Evolutionary conservation across 1,140 invertebrate species (phyloP).

Genomic region (Tachypleus tridentatus): DNA sequence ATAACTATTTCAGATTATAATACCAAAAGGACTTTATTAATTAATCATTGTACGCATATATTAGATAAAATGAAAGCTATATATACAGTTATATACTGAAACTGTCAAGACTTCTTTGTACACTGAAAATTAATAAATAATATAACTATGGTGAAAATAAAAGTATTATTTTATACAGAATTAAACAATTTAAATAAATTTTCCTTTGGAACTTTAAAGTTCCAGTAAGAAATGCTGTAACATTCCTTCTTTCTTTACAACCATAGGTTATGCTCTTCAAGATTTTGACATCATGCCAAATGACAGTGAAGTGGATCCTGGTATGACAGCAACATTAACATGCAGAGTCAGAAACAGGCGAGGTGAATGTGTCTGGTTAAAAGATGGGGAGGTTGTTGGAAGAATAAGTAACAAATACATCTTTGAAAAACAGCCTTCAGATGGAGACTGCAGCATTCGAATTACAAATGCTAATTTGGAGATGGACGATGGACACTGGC

Average conservation of each 20-base stretch:
- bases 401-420: conserved; percentile 71
- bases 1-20: too few relatives aligned
- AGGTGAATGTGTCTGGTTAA: conserved; percentile 81
- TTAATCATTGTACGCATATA: too few relatives aligned
- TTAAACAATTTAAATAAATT: too few relatives aligned
- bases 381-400: conserved; percentile 66
- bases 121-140: too few relatives aligned
- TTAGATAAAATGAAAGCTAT: too few relatives aligned
- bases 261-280: conserved; percentile 36
- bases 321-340: conserved; percentile 61
- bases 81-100: too few relatives aligned
- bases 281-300: conserved; percentile 68
- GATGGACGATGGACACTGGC: conserved; percentile 81
- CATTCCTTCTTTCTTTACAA: not conserved
- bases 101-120: too few relatives aligned
- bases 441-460: conserved; percentile 71
- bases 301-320: conserved; percentile 78
- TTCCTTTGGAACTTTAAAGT: too few relatives aligned
- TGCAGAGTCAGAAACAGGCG: conserved; percentile 74
- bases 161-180: too few relatives aligned
- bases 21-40: too few relatives aligned
- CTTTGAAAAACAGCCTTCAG: conserved; percentile 51
- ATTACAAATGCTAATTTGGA: conserved; percentile 65
- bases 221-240: too few relatives aligned
- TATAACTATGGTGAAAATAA: too few relatives aligned